Evolutionary conservation across 2,888 invertebrate genomes (phyloP).

Genomic region (Idaea straminata): DNA sequence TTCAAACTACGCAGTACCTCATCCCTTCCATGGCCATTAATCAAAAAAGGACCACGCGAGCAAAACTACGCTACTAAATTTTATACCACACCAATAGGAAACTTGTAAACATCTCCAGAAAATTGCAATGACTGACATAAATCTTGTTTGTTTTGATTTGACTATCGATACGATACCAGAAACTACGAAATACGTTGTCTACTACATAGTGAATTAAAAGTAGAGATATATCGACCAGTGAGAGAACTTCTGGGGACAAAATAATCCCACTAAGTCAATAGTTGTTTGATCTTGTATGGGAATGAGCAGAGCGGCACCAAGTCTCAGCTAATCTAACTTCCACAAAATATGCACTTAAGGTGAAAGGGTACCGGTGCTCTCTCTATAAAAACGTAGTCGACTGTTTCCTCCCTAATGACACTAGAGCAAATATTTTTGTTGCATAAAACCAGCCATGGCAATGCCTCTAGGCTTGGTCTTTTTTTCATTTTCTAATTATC

Average conservation of each 20-base stretch:
- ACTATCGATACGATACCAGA: conserved; percentile 2
- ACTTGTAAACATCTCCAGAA: neutral
- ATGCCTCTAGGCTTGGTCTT: no score
- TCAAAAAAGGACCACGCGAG: neutral
- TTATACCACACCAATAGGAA: neutral
- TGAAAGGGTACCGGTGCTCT: no score
- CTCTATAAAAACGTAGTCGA: no score
- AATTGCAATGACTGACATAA: conserved; percentile 2
- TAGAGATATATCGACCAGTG: neutral
- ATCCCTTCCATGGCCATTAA: neutral
- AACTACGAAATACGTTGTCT: neutral
- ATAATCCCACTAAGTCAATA: no score
- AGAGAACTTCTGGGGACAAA: neutral
- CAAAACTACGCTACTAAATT: neutral
- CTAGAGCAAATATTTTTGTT: no score
- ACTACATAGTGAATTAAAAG: neutral
- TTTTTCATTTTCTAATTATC: no score
- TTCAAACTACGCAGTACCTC: neutral
- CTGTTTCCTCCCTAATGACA: no score
- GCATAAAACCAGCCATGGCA: no score
- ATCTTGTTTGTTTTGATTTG: conserved; percentile 5
- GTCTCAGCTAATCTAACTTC: no score
- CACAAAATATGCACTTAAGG: no score
- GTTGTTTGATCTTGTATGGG: no score
- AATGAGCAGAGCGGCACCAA: no score